phyloP scores from a whole-genome alignment of 2,888 invertebrate species.

The Heteropelma amictum region DNA sequence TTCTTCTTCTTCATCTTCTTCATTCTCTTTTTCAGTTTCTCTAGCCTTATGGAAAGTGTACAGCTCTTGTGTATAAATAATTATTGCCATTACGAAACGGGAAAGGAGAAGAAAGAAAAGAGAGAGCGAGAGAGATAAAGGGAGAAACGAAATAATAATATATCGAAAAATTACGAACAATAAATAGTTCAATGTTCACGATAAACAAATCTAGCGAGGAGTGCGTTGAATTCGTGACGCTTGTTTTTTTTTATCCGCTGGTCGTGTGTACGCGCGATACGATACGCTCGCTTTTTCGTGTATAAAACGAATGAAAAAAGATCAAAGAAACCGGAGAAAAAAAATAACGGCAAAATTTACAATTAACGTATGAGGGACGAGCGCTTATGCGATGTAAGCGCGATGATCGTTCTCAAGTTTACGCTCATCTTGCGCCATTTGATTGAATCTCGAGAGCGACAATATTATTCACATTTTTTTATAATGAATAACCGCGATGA shows the following conservation, averaged over 20 bases:
- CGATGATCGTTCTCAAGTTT: constrained; percentile 26
- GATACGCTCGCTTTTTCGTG: neutral
- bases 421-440: constrained; percentile 7
- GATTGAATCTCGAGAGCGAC: neutral
- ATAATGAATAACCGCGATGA: too few relatives aligned
- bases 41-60: constrained; percentile 71
- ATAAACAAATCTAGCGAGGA: constrained; percentile 36
- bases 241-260: neutral
- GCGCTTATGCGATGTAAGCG: constrained; percentile 3
- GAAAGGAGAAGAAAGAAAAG: constrained; percentile 47
- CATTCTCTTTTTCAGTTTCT: constrained; percentile 16
- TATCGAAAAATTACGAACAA: neutral
- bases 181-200: constrained; percentile 15
- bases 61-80: constrained; percentile 65
- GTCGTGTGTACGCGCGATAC: neutral
- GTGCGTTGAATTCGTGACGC: neutral
- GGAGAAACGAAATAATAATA: constrained; percentile 9
- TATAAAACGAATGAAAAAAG: neutral
- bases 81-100: constrained; percentile 72
- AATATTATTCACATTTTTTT: constrained; percentile 10
- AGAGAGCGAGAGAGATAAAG: neutral
- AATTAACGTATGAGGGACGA: constrained; percentile 19
- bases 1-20: too few relatives aligned
- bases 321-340: too few relatives aligned
- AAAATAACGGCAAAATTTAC: neutral